A percentile compares a stretch with the other conserved stretches of the same genome.
These are phyloP conservation scores for Belonocnema kinseyi DNA, from an alignment of 1,140 invertebrate species.

Conservation along the genomic window DNA sequence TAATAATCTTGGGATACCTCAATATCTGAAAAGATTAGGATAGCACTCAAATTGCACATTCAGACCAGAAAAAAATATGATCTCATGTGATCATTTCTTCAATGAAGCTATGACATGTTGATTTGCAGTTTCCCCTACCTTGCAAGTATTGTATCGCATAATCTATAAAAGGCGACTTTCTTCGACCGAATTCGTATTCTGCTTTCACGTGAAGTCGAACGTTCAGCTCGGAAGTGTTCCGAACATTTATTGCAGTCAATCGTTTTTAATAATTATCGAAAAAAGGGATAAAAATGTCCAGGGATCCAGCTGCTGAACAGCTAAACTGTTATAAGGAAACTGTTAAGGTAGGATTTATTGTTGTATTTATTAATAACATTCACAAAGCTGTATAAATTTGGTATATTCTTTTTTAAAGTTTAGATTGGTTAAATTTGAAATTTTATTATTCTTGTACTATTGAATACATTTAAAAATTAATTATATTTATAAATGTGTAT, in stretches of 20 bases:
- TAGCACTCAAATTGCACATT: too few species aligned
- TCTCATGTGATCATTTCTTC: neutral
- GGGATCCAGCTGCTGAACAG: constrained; percentile 83
- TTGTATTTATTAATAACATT: neutral
- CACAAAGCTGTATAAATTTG: neutral
- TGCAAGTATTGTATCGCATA: neutral
- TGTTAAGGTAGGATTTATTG: constrained; percentile 75
- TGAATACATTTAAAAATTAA: too few species aligned
- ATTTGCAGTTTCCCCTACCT: neutral
- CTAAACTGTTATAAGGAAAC: constrained; percentile 80
- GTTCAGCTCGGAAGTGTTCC: neutral
- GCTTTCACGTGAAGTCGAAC: neutral
- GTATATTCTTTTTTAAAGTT: too few species aligned
- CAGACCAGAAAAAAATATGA: too few species aligned
- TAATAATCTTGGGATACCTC: too few species aligned
- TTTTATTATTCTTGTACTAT: too few species aligned
- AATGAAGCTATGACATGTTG: neutral
- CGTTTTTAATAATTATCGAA: neutral
- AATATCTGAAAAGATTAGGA: too few species aligned
- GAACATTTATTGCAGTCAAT: neutral
- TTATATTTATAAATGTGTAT: neutral
- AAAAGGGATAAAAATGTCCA: constrained; percentile 38
- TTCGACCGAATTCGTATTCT: neutral
- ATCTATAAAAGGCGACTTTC: constrained; percentile 36
- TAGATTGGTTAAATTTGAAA: too few species aligned